phyloP scores from a whole-genome alignment of 2,888 invertebrate species.

The Mamestra brassicae region DNA sequence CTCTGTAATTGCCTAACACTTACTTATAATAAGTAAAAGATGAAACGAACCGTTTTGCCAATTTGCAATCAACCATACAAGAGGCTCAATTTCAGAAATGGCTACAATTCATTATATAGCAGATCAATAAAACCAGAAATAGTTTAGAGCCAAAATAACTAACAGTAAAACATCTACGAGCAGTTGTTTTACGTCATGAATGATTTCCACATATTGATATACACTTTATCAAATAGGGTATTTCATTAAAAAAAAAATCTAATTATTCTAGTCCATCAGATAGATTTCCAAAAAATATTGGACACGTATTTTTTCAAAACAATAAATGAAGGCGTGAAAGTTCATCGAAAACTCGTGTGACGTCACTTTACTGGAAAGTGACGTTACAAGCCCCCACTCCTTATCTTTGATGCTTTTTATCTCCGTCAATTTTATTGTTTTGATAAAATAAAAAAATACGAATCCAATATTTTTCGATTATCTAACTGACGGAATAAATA shows the following conservation, averaged over 20 bases:
- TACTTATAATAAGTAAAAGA: not conserved
- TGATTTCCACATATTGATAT: not conserved
- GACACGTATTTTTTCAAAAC: too few species aligned
- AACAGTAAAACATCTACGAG: not conserved
- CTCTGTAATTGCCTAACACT: not conserved
- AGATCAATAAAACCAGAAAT: not conserved
- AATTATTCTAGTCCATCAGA: too few species aligned
- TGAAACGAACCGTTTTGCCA: constrained; percentile 10
- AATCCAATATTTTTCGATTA: too few species aligned
- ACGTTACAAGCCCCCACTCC: too few species aligned
- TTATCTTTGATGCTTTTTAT: too few species aligned
- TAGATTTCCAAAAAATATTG: too few species aligned
- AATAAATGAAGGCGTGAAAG: too few species aligned
- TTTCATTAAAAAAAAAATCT: not conserved
- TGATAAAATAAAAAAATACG: too few species aligned
- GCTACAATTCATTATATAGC: not conserved
- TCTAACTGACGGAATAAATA: too few species aligned
- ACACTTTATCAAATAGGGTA: not conserved
- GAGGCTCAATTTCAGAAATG: not conserved
- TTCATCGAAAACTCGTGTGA: too few species aligned
- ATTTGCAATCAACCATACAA: constrained; percentile 1
- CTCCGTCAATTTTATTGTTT: too few species aligned
- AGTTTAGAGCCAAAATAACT: not conserved
- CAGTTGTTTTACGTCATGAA: not conserved
- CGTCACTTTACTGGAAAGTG: too few species aligned